Evolutionary conservation across 2,797 vertebrate species (phyloP).

Genomic region (Bradypus variegatus): DNA sequence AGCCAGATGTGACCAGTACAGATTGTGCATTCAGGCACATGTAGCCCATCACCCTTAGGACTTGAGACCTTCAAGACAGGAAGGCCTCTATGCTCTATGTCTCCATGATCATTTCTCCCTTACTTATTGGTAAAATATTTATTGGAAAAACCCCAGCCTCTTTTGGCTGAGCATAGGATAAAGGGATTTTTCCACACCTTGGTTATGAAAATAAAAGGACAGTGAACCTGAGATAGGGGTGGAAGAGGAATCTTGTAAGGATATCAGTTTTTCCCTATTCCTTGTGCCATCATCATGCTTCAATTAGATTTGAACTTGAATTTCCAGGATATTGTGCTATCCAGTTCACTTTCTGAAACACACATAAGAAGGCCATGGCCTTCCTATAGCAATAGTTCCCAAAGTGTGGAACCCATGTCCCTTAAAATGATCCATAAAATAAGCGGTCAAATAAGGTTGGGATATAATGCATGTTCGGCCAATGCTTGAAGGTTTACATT

Average conservation of each 20-base stretch:
- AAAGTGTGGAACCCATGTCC: not conserved
- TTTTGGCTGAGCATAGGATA: not conserved
- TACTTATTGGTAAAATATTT: not conserved
- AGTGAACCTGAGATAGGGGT: not conserved
- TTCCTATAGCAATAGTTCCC: not conserved
- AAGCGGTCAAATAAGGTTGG: not conserved
- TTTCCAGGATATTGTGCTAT: not conserved
- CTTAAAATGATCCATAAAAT: not conserved
- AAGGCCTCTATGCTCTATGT: not conserved
- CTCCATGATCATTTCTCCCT: not conserved
- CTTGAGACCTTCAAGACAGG: not conserved
- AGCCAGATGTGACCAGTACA: not conserved
- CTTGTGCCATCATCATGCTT: not conserved
- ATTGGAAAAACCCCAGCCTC: not conserved
- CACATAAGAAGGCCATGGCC: not conserved
- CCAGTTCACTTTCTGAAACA: not conserved
- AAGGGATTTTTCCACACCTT: not conserved
- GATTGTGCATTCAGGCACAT: not conserved
- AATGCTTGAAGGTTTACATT: not conserved
- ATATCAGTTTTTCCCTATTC: not conserved
- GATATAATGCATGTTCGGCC: not conserved
- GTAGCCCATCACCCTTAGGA: not conserved
- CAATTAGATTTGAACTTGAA: not conserved
- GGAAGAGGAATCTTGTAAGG: not conserved
- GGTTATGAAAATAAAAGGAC: not conserved